phyloP scores from a whole-genome alignment of 2,888 invertebrate species.

The Trichopoda pennipes region DNA sequence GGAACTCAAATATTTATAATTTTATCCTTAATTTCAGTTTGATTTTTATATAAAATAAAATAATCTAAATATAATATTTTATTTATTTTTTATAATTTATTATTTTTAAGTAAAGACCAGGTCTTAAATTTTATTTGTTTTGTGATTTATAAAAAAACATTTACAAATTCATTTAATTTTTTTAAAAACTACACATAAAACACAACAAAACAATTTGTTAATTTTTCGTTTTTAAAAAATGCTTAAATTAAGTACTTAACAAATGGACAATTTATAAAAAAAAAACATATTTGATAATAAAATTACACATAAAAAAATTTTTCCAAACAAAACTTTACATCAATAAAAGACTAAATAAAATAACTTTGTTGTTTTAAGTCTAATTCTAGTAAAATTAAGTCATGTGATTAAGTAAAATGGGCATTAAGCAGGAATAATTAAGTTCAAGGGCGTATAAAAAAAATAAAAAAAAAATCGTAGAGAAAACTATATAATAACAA shows the following conservation, averaged over 20 bases:
- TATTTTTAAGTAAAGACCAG: too few relatives aligned
- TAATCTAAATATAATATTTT: too few relatives aligned
- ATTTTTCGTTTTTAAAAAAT: constrained; percentile 5
- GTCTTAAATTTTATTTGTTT: too few relatives aligned
- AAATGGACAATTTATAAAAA: constrained; percentile 25
- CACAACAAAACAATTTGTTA: constrained; percentile 25
- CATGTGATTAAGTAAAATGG: constrained; percentile 50
- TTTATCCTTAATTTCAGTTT: too few relatives aligned
- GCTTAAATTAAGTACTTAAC: constrained; percentile 62
- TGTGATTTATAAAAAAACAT: neutral
- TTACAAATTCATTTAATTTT: neutral
- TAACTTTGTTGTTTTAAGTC: neutral
- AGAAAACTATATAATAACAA: neutral
- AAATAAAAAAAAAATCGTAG: too few relatives aligned
- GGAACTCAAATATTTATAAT: too few relatives aligned
- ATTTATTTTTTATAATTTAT: too few relatives aligned
- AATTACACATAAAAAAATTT: constrained; percentile 21
- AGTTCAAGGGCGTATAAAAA: neutral
- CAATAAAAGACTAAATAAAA: constrained; percentile 20
- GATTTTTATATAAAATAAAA: too few relatives aligned
- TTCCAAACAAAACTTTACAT: constrained; percentile 7
- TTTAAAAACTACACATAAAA: constrained; percentile 25
- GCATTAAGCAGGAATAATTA: neutral
- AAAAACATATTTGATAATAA: constrained; percentile 19
- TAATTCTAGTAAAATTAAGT: constrained; percentile 31